Evolutionary conservation across 1,140 invertebrate species (phyloP).

Genomic region (Sycobia sp.): DNA sequence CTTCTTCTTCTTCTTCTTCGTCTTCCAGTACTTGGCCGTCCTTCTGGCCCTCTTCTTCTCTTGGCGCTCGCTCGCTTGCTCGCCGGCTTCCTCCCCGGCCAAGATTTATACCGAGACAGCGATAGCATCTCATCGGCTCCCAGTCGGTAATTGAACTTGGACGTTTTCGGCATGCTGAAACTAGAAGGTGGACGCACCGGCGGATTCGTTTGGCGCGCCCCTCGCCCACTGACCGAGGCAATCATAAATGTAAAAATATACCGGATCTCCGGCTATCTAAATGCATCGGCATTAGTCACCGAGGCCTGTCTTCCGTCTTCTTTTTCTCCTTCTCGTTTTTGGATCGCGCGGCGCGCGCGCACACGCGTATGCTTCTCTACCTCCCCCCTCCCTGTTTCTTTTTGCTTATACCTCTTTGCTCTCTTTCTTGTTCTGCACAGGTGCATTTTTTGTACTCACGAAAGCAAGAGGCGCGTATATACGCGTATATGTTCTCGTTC

Average conservation of each 20-base stretch:
- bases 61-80: not conserved
- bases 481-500: not conserved
- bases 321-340: not conserved
- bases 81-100: not conserved
- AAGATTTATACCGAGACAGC: slow-evolving; percentile 32
- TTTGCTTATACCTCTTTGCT: not conserved
- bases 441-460: too few relatives aligned
- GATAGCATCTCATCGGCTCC: slow-evolving; percentile 36
- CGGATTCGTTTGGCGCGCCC: slow-evolving; percentile 1
- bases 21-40: too few relatives aligned
- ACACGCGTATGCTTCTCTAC: not conserved
- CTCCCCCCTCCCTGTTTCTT: not conserved
- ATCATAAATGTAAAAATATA: slow-evolving; percentile 35
- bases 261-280: slow-evolving; percentile 30
- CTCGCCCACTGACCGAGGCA: slow-evolving; percentile 11
- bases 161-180: slow-evolving; percentile 33
- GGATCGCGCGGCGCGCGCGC: not conserved
- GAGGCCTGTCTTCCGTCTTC: slow-evolving; percentile 18
- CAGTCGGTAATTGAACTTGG: slow-evolving; percentile 36
- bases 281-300: slow-evolving; percentile 33
- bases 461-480: not conserved
- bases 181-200: slow-evolving; percentile 24
- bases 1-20: not conserved
- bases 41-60: not conserved
- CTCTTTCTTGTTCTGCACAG: not conserved